Percentiles rank a stretch among this genome's conserved stretches.
Conservation (phyloP, 2,113 vertebrate genomes). For the Phylloscopus whistleri region DNA sequence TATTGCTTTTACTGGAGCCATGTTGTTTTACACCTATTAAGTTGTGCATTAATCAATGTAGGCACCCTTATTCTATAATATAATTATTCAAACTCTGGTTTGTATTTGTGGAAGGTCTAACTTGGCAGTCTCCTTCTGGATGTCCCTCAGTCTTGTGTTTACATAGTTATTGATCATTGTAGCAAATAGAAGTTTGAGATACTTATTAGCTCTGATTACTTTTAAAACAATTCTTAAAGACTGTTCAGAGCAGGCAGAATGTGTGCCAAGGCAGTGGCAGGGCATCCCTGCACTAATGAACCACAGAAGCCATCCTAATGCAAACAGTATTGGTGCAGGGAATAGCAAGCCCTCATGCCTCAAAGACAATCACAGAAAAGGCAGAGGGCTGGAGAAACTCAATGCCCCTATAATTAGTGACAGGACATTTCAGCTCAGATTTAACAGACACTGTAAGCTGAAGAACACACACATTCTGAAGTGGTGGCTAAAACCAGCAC, state of each 20-base stretch:
- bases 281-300: background rate
- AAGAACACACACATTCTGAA: background rate
- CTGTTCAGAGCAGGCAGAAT: background rate
- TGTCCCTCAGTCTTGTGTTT: background rate
- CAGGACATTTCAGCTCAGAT: background rate
- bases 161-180: accelerated
- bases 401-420: background rate
- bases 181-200: background rate
- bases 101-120: background rate
- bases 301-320: background rate
- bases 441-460: background rate
- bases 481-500: background rate
- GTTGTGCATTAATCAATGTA: background rate
- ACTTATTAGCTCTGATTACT: background rate
- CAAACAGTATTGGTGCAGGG: background rate
- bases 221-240: background rate
- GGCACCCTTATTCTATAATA: background rate
- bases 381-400: background rate
- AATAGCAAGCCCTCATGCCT: background rate
- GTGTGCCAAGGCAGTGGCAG: background rate
- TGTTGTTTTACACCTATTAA: background rate
- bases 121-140: background rate
- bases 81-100: background rate
- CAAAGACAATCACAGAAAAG: background rate
- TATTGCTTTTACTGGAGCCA: background rate